These are phyloP conservation scores for Netelia inedita DNA, from an alignment of 2,888 invertebrate species.

Conservation along the genomic window DNA sequence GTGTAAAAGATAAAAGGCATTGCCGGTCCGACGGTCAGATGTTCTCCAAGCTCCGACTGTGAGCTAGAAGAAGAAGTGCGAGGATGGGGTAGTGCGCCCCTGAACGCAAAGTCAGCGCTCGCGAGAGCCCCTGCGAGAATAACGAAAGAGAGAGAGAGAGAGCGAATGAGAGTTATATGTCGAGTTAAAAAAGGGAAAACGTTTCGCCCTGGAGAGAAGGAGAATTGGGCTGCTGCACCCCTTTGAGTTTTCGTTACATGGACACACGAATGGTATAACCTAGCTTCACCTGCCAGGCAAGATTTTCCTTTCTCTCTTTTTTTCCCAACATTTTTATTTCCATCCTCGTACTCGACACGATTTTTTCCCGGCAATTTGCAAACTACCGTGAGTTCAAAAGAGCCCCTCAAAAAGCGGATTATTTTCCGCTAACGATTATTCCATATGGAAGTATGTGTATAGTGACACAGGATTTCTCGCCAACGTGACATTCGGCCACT, in stretches of 20 bases:
- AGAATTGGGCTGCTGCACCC: slow-evolving; percentile 46
- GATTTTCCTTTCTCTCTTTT: slow-evolving; percentile 29
- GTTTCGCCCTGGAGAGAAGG: slow-evolving; percentile 46
- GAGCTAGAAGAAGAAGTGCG: slow-evolving; percentile 38
- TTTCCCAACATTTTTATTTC: neutral
- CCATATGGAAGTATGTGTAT: neutral
- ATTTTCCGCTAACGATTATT: slow-evolving; percentile 8
- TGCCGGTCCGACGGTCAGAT: slow-evolving; percentile 67
- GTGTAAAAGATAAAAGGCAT: slow-evolving; percentile 66
- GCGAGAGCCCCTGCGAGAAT: slow-evolving; percentile 14
- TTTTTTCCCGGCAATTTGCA: slow-evolving; percentile 4
- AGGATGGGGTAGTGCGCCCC: slow-evolving; percentile 1
- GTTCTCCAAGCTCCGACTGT: slow-evolving; percentile 59
- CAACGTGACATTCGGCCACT: too few relatives aligned
- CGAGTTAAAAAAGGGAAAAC: slow-evolving; percentile 64
- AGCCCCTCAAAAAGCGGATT: slow-evolving; percentile 1
- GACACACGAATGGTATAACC: slow-evolving; percentile 4
- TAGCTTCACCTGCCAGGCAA: slow-evolving; percentile 27
- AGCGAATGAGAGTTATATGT: slow-evolving; percentile 50
- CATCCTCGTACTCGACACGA: neutral
- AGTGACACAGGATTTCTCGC: neutral
- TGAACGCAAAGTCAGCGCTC: slow-evolving; percentile 49
- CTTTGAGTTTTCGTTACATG: slow-evolving; percentile 53
- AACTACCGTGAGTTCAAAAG: neutral
- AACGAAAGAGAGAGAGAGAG: slow-evolving; percentile 29